These are phyloP conservation scores for Chionomys nivalis DNA, from an alignment of 2,113 vertebrate genomes.

Conservation along the genomic window DNA sequence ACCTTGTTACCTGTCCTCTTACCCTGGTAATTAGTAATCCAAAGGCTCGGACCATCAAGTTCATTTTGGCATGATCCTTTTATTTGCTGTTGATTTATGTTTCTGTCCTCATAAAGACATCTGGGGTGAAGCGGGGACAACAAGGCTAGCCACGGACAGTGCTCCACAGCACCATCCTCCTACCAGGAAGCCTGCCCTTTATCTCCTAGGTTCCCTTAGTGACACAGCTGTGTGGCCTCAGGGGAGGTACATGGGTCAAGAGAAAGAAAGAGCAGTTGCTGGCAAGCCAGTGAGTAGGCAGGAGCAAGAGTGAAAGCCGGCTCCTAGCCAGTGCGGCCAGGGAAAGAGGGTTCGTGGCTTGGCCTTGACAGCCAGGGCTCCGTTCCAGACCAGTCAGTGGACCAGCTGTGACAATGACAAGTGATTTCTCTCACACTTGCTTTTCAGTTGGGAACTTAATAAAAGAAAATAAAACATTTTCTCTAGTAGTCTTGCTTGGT, in stretches of 20 bases:
- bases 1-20: no score
- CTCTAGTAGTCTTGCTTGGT: background rate
- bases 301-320: rapidly evolving
- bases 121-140: background rate
- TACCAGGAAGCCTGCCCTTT: rapidly evolving
- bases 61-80: background rate
- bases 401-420: background rate
- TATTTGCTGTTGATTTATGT: background rate
- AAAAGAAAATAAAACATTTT: background rate
- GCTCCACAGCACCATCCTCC: background rate
- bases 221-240: background rate
- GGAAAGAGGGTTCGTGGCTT: background rate
- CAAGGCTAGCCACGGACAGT: background rate
- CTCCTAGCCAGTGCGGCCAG: rapidly evolving
- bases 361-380: background rate
- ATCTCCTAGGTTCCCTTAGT: background rate
- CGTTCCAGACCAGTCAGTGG: background rate
- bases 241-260: no score
- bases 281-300: rapidly evolving
- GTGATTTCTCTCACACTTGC: constrained; percentile 17
- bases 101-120: background rate
- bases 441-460: background rate
- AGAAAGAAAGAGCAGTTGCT: background rate
- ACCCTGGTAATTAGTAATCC: background rate
- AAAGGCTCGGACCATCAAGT: background rate